phyloP scores from a whole-genome alignment of 35 echinoderm and acorn worm species.

The Ophioderma brevispina region DNA sequence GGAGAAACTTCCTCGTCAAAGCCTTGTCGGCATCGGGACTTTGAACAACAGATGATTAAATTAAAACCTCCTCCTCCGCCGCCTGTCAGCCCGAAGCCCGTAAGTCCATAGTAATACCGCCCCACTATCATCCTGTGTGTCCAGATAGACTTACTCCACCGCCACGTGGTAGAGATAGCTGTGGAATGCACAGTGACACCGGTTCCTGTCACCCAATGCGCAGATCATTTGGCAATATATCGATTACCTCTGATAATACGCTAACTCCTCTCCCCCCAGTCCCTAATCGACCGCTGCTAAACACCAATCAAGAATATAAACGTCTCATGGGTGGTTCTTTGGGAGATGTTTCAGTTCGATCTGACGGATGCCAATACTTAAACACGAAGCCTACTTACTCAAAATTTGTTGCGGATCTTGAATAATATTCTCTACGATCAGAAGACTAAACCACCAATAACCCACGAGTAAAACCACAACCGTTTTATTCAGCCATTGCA shows the following conservation, averaged over 20 bases:
- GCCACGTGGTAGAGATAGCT: neutral
- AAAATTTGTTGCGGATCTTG: neutral
- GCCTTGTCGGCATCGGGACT: neutral
- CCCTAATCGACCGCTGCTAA: neutral
- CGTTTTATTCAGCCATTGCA: neutral
- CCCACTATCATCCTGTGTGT: neutral
- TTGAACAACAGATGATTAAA: neutral
- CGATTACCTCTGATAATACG: neutral
- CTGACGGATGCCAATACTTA: neutral
- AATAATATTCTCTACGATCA: neutral
- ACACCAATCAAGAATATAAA: neutral
- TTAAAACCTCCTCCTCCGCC: neutral
- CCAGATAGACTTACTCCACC: neutral
- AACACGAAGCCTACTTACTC: neutral
- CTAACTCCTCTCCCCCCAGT: neutral
- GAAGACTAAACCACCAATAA: neutral
- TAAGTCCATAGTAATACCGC: neutral
- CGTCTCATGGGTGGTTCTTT: neutral
- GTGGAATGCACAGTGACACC: neutral
- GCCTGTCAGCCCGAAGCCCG: neutral
- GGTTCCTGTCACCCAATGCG: neutral
- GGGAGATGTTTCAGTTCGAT: neutral
- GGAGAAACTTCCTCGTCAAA: neutral
- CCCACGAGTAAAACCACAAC: too few species aligned
- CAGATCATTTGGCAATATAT: neutral